Conservation (phyloP, 2,888 invertebrate species). For the Lithodes maja region DNA sequence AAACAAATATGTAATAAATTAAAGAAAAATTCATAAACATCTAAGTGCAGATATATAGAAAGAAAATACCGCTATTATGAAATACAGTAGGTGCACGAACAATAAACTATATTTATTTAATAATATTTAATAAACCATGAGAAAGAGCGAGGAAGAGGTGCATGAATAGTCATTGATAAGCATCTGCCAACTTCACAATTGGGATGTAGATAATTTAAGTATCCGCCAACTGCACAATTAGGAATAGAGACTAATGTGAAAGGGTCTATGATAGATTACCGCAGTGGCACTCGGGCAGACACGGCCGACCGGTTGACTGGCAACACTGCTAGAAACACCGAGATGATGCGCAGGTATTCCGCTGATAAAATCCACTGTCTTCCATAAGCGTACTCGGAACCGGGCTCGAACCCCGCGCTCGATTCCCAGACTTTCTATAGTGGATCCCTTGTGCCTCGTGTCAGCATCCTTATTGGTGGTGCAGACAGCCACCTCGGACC, state of each 20-base stretch:
- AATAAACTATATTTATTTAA: no score
- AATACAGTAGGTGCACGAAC: no score
- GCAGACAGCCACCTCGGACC: conserved; percentile 37
- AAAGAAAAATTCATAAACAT: no score
- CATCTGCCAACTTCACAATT: no score
- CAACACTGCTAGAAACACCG: conserved; percentile 34
- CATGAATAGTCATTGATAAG: no score
- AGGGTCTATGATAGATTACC: neutral
- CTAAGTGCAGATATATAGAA: no score
- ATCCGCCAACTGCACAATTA: no score
- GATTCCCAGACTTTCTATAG: conserved; percentile 39
- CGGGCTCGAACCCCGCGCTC: conserved; percentile 23
- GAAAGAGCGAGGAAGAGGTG: no score
- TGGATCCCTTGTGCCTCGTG: conserved; percentile 67
- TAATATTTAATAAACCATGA: no score
- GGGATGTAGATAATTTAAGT: no score
- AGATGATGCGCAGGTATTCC: conserved; percentile 59
- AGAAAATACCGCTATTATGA: no score
- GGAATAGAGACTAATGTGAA: neutral
- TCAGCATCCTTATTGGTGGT: conserved; percentile 54
- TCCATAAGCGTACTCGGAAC: conserved; percentile 64
- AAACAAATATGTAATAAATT: no score
- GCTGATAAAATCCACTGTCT: conserved; percentile 67
- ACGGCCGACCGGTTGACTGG: neutral
- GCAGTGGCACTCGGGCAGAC: neutral